Evolutionary conservation across 2,888 invertebrate species (phyloP), one percentile per base, ranked within the genome.

Genomic region (Trachelus troglodyta): DNA sequence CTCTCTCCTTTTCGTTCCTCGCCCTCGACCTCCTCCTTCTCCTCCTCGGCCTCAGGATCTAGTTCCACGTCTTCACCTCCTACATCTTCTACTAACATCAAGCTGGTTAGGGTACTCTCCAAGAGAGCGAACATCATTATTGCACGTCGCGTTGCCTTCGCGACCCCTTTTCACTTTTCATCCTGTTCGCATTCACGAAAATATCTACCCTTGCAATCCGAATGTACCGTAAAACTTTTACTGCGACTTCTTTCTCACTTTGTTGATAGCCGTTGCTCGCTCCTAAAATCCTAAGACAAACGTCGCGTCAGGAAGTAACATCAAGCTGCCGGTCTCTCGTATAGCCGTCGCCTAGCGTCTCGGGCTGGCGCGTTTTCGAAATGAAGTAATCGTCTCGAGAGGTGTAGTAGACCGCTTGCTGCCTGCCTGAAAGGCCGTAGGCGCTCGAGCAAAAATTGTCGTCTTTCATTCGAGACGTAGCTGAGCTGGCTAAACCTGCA

Each of bases 111-210:
- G 71, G 56, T 2, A 56, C 56, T 15, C 23, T 34, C 69, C 73
- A 71, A 78, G 77, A 78, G 68, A 71, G 73, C 69, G 69, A 79
- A 79, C 76, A 75, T 83, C 81, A 77, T 81, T 81, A 80, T n/a
- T 35, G 76, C 71, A 69, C 75, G 35, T 56, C 56, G 56, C 56
- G 11, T 23, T 68, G 77, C 75, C 76, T 76, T 71, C 75, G 79
- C 81, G 76, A 82, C 81, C 35, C 35, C 35, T 3, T 35, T 35
- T 35, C 81, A 81, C 78, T 81, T 82, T 81, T 76, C 79, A 76
- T 79, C 77, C 76, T 77, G 77, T 79, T 79, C 81, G 69, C 83
- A 79, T 76, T 11, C 37, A 56, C 9, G 9, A 23, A 23, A 56
- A 56, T 56, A 9, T 56, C 23, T 9, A 23, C 2, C 40, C 9